Base-by-base conservation (phyloP, 2,113 vertebrate genomes). In the Dunckerocampus dactyliophorus region DNA sequence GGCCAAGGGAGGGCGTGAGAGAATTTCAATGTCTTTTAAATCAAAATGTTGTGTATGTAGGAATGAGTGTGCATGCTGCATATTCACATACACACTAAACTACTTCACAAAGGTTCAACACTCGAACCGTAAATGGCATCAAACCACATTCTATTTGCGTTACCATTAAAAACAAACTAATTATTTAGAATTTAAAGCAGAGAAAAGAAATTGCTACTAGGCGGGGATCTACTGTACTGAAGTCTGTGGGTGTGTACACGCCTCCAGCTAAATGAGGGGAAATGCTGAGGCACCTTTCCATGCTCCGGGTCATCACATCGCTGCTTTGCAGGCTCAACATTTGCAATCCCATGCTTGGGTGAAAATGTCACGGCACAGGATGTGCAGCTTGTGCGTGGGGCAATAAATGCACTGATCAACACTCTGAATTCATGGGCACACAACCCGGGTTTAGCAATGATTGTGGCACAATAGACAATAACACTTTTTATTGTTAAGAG, bases 221-320 rank as follows among this genome's bases (percentile, higher is more conserved):
- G 67, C n/a, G n/a, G n/a, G n/a, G n/a, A n/a, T n/a, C n/a, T n/a
- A n/a, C n/a, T n/a, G n/a, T n/a, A n/a, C n/a, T n/a, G n/a, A n/a
- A n/a, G 62, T 60, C 72, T 56, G 76, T 75, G 75, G 75, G 75
- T 71, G 77, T 65, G 62, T 66, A 8, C 62, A 43, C 65, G 77
- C 76, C 75, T 59, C 19, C 73, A 78, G 82, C 81, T 62, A 79
- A 74, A 82, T 45, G 65, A 72, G 59, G 54, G 50, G 46, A 82
- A n/a, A 69, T 72, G 74, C 77, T 75, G 69, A 69, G 59, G 60
- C 54, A 72, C 56, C 69, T 71, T 74, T 67, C 61, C 74, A 34
- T 58, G 60, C 71, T 62, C 47, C 37, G 24, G 17, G 15, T 67
- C 49, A 12, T 47, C 17, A 7, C 28, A 46, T 21, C 67, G 59